Conservation (phyloP, 2,888 invertebrate genomes). For the Trichopria drosophilae region DNA sequence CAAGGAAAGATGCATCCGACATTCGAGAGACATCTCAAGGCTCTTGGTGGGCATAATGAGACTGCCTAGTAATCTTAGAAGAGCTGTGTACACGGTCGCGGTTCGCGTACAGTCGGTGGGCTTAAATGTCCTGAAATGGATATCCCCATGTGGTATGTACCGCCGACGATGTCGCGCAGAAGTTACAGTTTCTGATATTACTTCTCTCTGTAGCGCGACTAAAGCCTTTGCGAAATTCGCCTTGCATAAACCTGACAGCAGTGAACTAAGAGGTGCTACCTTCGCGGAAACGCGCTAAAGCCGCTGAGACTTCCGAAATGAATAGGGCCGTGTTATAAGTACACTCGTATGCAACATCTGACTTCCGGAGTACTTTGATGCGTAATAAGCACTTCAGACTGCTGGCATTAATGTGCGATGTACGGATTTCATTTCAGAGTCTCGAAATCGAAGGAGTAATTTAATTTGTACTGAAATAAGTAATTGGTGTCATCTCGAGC, state of each 20-base stretch:
- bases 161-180: constrained; percentile 40
- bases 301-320: too few species aligned
- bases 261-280: constrained; percentile 37
- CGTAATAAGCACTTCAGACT: too few species aligned
- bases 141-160: constrained; percentile 43
- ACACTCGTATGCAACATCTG: too few species aligned
- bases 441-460: too few species aligned
- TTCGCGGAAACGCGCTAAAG: too few species aligned
- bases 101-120: constrained; percentile 42
- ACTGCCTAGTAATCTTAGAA: constrained; percentile 52
- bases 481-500: too few species aligned
- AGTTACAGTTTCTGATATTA: constrained; percentile 50
- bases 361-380: too few species aligned
- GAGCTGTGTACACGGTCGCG: constrained; percentile 41
- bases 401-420: too few species aligned
- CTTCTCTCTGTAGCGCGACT: constrained; percentile 30
- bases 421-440: too few species aligned
- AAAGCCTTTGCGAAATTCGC: constrained; percentile 42
- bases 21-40: constrained; percentile 11
- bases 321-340: too few species aligned
- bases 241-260: constrained; percentile 39
- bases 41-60: constrained; percentile 43
- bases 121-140: constrained; percentile 54
- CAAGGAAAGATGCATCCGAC: constrained; percentile 7
- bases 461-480: too few species aligned